Conservation (phyloP, 2,888 invertebrate genomes). For the Hypomecis atomaria region DNA sequence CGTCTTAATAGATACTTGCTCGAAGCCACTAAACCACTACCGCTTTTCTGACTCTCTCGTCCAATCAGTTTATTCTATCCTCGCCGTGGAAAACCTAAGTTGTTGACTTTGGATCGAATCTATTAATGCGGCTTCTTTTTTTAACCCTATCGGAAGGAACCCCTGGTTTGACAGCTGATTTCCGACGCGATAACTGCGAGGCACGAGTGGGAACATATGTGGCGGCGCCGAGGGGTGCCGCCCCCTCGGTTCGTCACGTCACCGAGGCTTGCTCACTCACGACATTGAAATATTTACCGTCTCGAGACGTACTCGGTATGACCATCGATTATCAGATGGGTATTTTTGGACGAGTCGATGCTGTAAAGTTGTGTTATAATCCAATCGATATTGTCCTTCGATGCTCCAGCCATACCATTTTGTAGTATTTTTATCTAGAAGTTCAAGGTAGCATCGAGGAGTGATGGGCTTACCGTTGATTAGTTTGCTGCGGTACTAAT, state of each 20-base stretch:
- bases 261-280: conserved; percentile 38
- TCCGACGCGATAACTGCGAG: conserved; percentile 63
- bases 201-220: conserved; percentile 58
- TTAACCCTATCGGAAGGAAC: conserved; percentile 54
- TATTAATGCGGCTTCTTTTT: conserved; percentile 31
- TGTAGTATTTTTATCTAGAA: conserved; percentile 21
- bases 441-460: conserved; percentile 25
- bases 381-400: conserved; percentile 22
- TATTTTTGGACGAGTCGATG: conserved; percentile 16
- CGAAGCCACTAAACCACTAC: too few relatives aligned
- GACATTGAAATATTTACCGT: conserved; percentile 38
- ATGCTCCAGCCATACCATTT: conserved; percentile 18
- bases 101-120: conserved; percentile 28
- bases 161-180: conserved; percentile 74
- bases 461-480: conserved; percentile 10
- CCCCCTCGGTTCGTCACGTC: conserved; percentile 39
- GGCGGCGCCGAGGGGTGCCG: conserved; percentile 41
- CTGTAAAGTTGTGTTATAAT: conserved; percentile 20
- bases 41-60: too few relatives aligned
- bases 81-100: conserved; percentile 15
- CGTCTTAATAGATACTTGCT: too few relatives aligned
- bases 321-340: conserved; percentile 24
- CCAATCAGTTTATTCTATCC: conserved; percentile 14
- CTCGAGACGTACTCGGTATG: conserved; percentile 17
- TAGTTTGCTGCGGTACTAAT: neutral